Evolutionary conservation across 2,888 invertebrate species (phyloP), one percentile per base, ranked within the genome.

Genomic region (Drosophila bunnanda): DNA sequence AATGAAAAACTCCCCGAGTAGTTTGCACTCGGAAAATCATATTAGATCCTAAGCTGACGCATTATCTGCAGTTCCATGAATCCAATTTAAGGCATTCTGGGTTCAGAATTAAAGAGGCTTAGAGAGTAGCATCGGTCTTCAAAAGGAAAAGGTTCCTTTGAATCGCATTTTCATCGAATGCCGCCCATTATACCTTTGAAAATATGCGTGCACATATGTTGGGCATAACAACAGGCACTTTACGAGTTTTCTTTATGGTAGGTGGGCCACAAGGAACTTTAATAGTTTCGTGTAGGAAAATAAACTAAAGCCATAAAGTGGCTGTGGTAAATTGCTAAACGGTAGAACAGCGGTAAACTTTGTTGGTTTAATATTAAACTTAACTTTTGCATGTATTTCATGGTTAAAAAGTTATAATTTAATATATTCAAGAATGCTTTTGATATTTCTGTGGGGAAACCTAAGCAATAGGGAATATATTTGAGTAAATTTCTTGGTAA

Each of bases 191-290:
- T 55, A n/a, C 20, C 39, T 34, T 4, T 6, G 28, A 48, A 66
- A 67, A 48, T 55, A 66, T 55, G 44, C 48, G 32, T 39, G 7
- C 36, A 20, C 55, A 41, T 53, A 54, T 53, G 55, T 15, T 48
- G 4, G 34, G 28, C 48, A n/a, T 8, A 44, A 44, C 30, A 22
- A 38, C 28, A 22, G 32, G 0, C 13, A 54, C 38, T 54, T 65
- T 39, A 38, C 10, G 44, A 25, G 66, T 46, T 43, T 13, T 30
- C 30, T 30, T 44, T 36, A 20, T 36, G 22, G 15, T 8, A 25
- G 8, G 15, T 6, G 32, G n/a, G 6, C 10, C 2, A 25, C n/a
- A 15, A 6, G 34, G 10, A 52, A 34, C 34, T 52, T 34, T 6
- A 52, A 34, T 52, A 52, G 50, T 52, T 50, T 34, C 32, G 32